Conservation (phyloP, 2,797 vertebrate species). For the Pangasius mekongensis region DNA sequence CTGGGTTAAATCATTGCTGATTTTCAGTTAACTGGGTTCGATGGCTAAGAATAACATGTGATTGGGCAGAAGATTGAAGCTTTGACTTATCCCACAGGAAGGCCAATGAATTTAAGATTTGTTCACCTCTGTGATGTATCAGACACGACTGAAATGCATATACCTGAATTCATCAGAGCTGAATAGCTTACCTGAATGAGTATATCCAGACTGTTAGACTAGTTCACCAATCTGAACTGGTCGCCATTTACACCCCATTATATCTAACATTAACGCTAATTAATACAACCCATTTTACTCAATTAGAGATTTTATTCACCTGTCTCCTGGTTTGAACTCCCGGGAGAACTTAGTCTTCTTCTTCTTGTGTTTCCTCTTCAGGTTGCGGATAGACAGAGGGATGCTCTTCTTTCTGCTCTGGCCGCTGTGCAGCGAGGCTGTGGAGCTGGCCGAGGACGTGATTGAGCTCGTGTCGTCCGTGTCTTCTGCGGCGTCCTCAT, state of each 20-base stretch:
- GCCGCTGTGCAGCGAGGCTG: conserved; percentile 91
- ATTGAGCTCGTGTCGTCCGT: conserved; percentile 95
- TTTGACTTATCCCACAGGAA: background rate
- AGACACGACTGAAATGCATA: background rate
- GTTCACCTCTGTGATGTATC: background rate
- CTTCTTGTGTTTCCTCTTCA: conserved; percentile 98
- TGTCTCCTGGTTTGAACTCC: conserved; percentile 94
- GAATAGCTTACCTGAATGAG: background rate
- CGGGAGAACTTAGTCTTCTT: conserved; percentile 94
- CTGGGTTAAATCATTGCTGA: background rate
- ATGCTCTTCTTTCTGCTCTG: conserved; percentile 90
- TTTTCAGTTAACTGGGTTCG: too few species aligned
- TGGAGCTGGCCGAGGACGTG: conserved; percentile 96
- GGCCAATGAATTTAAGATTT: background rate
- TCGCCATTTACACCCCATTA: background rate
- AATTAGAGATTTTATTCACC: conserved; percentile 69
- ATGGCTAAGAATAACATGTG: background rate
- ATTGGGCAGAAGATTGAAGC: background rate
- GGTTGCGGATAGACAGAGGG: conserved; percentile 93
- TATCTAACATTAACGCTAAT: background rate
- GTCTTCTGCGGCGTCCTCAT: conserved; percentile 91
- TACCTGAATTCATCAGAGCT: background rate
- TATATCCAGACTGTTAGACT: background rate
- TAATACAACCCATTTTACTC: background rate
- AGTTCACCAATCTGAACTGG: background rate